Percentiles rank a stretch among this genome's conserved stretches.
phyloP scores from a whole-genome alignment of 2,888 invertebrate species.

The Caenorhabditis sinica region DNA sequence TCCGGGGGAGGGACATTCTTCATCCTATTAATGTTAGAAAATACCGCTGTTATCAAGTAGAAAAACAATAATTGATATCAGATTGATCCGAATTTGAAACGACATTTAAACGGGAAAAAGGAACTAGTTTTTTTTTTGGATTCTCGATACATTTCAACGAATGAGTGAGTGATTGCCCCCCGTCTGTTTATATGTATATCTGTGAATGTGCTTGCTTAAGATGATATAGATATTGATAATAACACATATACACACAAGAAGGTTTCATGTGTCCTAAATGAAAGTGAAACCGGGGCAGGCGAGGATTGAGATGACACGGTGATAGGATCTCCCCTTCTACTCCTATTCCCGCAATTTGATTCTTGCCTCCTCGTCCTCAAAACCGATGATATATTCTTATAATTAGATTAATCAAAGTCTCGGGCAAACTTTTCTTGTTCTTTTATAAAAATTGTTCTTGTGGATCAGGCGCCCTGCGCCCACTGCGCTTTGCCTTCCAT shows the following conservation, averaged over 20 bases:
- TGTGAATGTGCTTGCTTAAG: slow-evolving; percentile 30
- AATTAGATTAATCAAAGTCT: slow-evolving; percentile 56
- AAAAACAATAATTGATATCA: slow-evolving; percentile 57
- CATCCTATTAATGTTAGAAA: slow-evolving; percentile 24
- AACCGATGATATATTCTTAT: slow-evolving; percentile 59
- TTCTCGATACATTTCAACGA: slow-evolving; percentile 56
- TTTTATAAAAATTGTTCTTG: slow-evolving; percentile 20
- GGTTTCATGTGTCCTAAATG: slow-evolving; percentile 48
- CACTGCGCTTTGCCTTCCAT: slow-evolving; percentile 4
- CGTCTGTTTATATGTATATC: slow-evolving; percentile 22
- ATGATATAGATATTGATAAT: slow-evolving; percentile 53
- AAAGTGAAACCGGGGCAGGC: slow-evolving; percentile 56
- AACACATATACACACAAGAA: slow-evolving; percentile 38
- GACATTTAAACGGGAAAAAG: slow-evolving; percentile 34
- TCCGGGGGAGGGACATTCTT: slow-evolving; percentile 43
- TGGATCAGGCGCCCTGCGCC: slow-evolving; percentile 18
- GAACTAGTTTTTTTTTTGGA: slow-evolving; percentile 53
- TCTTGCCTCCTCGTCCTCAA: slow-evolving; percentile 48
- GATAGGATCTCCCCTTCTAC: slow-evolving; percentile 48
- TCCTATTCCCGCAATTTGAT: slow-evolving; percentile 27
- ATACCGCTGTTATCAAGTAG: slow-evolving; percentile 30
- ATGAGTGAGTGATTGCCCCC: slow-evolving; percentile 12
- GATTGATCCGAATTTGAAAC: slow-evolving; percentile 60
- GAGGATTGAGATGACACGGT: slow-evolving; percentile 62
- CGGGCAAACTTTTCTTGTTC: not conserved